Conservation (phyloP, 2,797 vertebrate genomes). For the Chloroceryle inda region DNA sequence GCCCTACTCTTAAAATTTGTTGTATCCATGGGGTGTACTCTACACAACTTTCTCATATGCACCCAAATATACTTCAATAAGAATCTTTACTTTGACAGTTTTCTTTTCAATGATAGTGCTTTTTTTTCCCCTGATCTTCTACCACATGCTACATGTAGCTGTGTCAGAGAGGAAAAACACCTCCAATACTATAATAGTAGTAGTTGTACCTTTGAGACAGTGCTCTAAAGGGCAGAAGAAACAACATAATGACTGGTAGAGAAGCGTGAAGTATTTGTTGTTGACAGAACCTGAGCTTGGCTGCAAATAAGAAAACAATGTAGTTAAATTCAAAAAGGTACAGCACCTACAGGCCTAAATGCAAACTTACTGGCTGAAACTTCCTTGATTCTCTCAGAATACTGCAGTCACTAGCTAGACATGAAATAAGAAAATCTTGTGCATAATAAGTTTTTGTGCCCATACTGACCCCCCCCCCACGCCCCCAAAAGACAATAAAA, state of each 20-base stretch:
- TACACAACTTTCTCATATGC: background rate
- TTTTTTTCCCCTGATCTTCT: background rate
- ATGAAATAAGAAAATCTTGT: background rate
- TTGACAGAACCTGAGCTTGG: background rate
- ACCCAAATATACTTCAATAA: background rate
- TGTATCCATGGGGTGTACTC: background rate
- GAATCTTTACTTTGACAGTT: background rate
- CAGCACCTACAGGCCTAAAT: background rate
- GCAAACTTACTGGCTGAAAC: conserved; percentile 56
- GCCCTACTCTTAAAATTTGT: background rate
- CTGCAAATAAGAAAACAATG: background rate
- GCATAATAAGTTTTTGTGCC: background rate
- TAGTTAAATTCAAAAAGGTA: background rate
- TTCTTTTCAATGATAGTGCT: background rate
- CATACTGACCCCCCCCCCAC: background rate
- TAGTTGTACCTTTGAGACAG: background rate
- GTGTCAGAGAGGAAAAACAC: background rate
- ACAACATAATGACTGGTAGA: background rate
- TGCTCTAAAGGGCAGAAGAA: background rate
- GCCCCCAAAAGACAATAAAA: background rate
- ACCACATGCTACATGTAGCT: background rate
- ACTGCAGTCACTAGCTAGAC: background rate
- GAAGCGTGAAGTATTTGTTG: background rate
- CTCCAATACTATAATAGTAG: background rate
- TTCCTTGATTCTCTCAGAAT: conserved; percentile 74